Base-by-base conservation (phyloP, 92 coral and sea anemone genomes). In the Paragorgia papillata region DNA sequence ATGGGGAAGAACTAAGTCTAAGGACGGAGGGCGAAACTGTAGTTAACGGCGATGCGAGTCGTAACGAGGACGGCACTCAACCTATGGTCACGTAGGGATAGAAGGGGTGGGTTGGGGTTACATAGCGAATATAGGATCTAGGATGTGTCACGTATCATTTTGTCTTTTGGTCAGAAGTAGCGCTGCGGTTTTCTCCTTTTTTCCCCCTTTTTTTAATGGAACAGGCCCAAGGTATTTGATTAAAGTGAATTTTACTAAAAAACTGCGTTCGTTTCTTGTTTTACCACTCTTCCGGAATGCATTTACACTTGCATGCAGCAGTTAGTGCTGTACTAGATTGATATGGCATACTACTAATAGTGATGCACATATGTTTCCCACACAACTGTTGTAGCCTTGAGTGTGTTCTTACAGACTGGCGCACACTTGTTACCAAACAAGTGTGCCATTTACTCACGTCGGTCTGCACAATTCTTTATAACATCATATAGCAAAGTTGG, bases 181-280 rank as follows among this genome's bases (percentile, higher is more conserved):
- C 49, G 53, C 26, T 48, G 19, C 53, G 53, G 46, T 28, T 69
- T 53, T 48, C 39, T 48, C 50, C 43, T 37, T 4, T 37, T 30
- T 3, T 53, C 35, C 29, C 29, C 20, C 7, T 30, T 37, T 71
- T 71, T 71, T 53, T 27, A 51, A 18, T 71, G 63, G 64, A 53
- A 48, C 76, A 48, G 61, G 34, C 57, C 57, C 26, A 69, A 14
- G 73, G 46, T 68, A 33, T 55, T 71, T 30, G 53, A 71, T 49
- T 71, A 71, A 71, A 71, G 78, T 71, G 64, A 24, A 71, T 71
- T 71, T 71, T 71, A 71, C 57, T 56, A 68, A 41, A 22, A 54
- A 26, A 44, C 44, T 6, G 0, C 40, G 73, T 66, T 17, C 5
- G 27, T 53, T 1, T 8, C n/a, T n/a, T n/a, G n/a, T 14, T 17